Evolutionary conservation across 2,797 vertebrate genomes (phyloP).

Genomic region (Ptychadena robeensis): DNA sequence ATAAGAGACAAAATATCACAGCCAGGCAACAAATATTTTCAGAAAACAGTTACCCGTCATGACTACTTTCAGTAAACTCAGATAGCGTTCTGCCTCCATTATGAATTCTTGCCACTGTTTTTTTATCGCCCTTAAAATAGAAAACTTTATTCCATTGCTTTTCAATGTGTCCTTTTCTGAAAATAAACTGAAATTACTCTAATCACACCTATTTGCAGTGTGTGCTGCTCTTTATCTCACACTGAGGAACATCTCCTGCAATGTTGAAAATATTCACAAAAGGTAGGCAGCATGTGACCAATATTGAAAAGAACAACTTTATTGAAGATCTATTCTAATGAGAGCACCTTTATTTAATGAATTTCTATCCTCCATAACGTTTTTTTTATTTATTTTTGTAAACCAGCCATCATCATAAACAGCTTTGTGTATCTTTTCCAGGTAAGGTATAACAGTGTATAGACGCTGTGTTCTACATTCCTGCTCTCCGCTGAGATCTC

Average conservation of each 20-base stretch:
- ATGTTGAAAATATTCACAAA: background rate
- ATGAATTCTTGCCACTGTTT: too few species aligned
- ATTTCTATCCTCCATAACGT: slow-evolving; percentile 37
- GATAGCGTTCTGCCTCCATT: too few species aligned
- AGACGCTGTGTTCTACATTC: slow-evolving; percentile 1
- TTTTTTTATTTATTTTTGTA: slow-evolving; percentile 44
- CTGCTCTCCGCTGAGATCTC: slow-evolving; percentile 29
- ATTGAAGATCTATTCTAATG: slow-evolving; percentile 26
- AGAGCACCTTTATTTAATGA: slow-evolving; percentile 40
- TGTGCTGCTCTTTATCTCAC: slow-evolving; percentile 7
- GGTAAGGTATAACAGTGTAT: slow-evolving; percentile 23
- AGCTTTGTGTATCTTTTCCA: slow-evolving; percentile 24
- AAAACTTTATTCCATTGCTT: background rate
- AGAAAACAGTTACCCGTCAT: too few species aligned
- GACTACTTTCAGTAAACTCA: too few species aligned
- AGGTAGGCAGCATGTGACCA: slow-evolving; percentile 17
- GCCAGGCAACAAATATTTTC: too few species aligned
- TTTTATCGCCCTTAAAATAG: too few species aligned
- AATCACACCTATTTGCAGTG: background rate
- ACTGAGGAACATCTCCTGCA: slow-evolving; percentile 16
- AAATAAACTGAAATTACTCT: background rate
- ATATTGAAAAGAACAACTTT: slow-evolving; percentile 29
- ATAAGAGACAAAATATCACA: too few species aligned
- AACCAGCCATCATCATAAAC: slow-evolving; percentile 18
- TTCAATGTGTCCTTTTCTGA: background rate